Base-by-base conservation (phyloP, 1,140 invertebrate species). In the Ceratina australensis region DNA sequence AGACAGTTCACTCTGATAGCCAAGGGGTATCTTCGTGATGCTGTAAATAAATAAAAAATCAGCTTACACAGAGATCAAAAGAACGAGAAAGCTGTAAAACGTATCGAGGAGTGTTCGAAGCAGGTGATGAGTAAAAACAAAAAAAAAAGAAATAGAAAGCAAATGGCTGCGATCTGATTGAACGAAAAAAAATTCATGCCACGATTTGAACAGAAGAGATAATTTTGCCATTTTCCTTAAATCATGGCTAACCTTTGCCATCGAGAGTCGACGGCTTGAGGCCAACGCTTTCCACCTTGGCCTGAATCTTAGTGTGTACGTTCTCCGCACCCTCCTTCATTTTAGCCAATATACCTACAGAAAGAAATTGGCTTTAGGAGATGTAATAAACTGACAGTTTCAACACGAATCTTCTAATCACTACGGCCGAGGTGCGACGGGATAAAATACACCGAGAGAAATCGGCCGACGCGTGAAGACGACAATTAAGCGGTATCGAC, bases 311-410 rank as follows among this genome's bases (percentile, higher is more conserved):
- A 76, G 97, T 97, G 84, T 98, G 96, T 72, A 98, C 96, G 84
- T 95, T 97, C 91, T 99, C 98, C 0, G 98, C 98, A 64, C 97
- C 97, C 91, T 99, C 98, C 93, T 98, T 99, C 93, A 99, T 97
- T 92, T 98, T 98, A 66, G 98, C 96, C 74, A 98, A 93, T 86
- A 98, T 95, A 90, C 97, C 97, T 98, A 91, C 33, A 91, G 89
- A 89, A 88, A 92, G 80, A 93, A 86, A 87, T 83, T 72, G 72
- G 24, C 75, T 83, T 84, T 85, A 85, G 74, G 78, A 28, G 57
- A 18, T n/a, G 63, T 26, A 18, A 76, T 57, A 63, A 69, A 65
- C 8, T 18, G 57, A 59, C 3, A 3, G n/a, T 71, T 50, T 28
- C 8, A 73, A 80, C 59, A 56, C 22, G 26, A 73, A 78, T 76